Evolutionary conservation across 2,113 vertebrate genomes (phyloP).

Genomic region (Neotoma lepida): DNA sequence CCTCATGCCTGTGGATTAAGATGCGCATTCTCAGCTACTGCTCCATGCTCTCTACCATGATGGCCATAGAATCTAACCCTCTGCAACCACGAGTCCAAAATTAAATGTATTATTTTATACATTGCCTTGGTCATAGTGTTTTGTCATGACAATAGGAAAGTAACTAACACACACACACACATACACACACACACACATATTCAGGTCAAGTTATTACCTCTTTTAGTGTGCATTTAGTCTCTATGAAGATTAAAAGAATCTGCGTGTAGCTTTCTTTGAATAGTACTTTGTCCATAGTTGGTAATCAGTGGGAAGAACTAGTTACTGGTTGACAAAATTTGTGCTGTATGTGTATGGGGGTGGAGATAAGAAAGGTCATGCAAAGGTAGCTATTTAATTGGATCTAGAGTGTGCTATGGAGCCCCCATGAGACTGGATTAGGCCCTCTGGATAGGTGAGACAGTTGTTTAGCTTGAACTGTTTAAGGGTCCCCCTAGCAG

Average conservation of each 20-base stretch:
- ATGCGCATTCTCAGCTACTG: neutral
- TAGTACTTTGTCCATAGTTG: neutral
- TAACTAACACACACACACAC: neutral
- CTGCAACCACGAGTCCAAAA: neutral
- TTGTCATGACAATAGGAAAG: neutral
- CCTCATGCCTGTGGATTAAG: neutral
- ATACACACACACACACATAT: neutral
- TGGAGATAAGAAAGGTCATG: neutral
- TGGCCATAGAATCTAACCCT: neutral
- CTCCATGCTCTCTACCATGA: neutral
- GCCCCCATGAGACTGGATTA: no score
- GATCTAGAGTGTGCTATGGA: no score
- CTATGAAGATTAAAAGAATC: slow-evolving; percentile 51
- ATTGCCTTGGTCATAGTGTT: neutral
- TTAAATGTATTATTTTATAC: neutral
- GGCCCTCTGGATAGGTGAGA: no score
- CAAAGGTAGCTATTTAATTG: slow-evolving; percentile 43
- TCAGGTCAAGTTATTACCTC: slow-evolving; percentile 24
- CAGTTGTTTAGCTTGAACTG: no score
- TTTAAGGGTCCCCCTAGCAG: no score
- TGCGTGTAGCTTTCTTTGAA: neutral
- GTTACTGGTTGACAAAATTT: slow-evolving; percentile 33
- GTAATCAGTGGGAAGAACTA: slow-evolving; percentile 25
- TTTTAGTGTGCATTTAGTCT: slow-evolving; percentile 46
- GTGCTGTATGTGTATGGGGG: neutral